These are phyloP conservation scores for Perdix hodgsoniae DNA, from an alignment of 2,797 vertebrate genomes.

Conservation along the genomic window DNA sequence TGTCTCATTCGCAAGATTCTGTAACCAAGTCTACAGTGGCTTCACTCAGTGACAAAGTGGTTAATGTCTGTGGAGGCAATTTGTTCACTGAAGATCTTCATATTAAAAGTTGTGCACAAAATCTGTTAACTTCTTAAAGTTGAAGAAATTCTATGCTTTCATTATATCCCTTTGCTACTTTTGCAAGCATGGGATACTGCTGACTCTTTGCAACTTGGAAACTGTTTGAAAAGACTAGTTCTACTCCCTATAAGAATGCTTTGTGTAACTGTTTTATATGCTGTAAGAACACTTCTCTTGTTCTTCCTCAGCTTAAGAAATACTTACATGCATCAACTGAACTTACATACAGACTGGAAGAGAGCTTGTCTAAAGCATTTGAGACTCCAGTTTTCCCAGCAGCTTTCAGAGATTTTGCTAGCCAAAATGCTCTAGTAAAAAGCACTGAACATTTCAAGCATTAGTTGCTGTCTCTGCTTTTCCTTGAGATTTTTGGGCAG, in stretches of 20 bases:
- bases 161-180: neutral
- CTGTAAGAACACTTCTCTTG: neutral
- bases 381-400: neutral
- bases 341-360: neutral
- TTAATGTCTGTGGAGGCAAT: neutral
- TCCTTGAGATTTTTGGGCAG: constrained; percentile 15
- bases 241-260: neutral
- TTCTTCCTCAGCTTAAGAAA: neutral
- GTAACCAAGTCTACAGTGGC: neutral
- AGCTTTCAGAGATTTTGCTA: neutral
- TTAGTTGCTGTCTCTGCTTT: neutral
- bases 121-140: neutral
- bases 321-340: neutral
- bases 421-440: neutral
- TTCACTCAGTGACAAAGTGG: neutral
- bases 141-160: neutral
- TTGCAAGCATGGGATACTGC: neutral
- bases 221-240: neutral
- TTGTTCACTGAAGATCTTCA: neutral
- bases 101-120: neutral
- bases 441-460: neutral
- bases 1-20: neutral
- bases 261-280: neutral
- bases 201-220: neutral
- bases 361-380: neutral